A percentile compares a stretch with the other conserved stretches of the same genome.
Conservation (phyloP, 1,140 invertebrate species). For the Ephestia elutella region DNA sequence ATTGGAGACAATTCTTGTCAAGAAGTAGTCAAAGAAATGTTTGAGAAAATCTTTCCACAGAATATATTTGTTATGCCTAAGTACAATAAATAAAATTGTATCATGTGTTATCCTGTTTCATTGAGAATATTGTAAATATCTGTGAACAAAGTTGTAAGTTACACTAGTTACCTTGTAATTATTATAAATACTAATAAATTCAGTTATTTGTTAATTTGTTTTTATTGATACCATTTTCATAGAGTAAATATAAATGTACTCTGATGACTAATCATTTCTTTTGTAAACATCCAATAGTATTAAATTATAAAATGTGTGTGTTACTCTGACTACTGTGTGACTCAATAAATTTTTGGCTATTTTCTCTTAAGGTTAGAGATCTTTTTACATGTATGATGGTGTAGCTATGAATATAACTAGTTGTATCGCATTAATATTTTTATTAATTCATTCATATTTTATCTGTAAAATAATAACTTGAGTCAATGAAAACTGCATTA, state of each 20-base stretch:
- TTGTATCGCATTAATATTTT: too few species aligned
- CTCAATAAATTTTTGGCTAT: too few species aligned
- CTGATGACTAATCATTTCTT: too few species aligned
- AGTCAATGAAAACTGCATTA: neutral
- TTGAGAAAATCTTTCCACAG: constrained; percentile 64
- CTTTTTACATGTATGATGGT: too few species aligned
- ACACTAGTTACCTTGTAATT: constrained; percentile 58
- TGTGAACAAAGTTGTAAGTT: constrained; percentile 58
- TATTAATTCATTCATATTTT: too few species aligned
- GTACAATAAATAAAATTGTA: constrained; percentile 62
- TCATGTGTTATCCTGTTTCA: constrained; percentile 36
- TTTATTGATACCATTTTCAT: constrained; percentile 3
- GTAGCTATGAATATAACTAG: too few species aligned
- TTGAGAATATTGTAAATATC: constrained; percentile 52
- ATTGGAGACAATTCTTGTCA: constrained; percentile 64
- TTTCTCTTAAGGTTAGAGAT: too few species aligned
- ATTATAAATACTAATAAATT: constrained; percentile 51
- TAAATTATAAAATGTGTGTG: too few species aligned
- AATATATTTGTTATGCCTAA: constrained; percentile 73
- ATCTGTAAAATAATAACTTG: too few species aligned
- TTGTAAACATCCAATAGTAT: too few species aligned
- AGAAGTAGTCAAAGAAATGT: constrained; percentile 58
- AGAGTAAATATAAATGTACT: too few species aligned
- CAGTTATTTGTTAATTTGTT: constrained; percentile 50
- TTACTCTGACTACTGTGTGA: too few species aligned